A percentile compares a stretch with the other conserved stretches of the same genome.
Conservation (phyloP, 2,797 vertebrate species). For the Cynopterus sphinx region DNA sequence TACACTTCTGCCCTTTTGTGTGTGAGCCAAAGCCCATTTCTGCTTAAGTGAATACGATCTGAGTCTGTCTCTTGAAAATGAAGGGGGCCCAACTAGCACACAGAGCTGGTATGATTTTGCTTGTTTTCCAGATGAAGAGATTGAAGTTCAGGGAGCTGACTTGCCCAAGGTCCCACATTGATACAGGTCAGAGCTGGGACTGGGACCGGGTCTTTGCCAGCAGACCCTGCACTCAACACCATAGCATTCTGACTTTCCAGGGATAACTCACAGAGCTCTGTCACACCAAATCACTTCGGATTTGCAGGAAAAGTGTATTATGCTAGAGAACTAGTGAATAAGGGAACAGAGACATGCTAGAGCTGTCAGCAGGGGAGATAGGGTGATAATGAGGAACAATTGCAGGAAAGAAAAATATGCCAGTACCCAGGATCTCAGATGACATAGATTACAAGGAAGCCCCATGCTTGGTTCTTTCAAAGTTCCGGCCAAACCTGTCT, state of each 20-base stretch:
- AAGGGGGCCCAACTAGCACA: neutral
- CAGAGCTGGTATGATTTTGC: neutral
- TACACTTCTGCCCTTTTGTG: neutral
- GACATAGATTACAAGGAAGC: neutral
- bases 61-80: neutral
- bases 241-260: neutral
- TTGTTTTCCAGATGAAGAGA: neutral
- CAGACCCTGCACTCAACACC: neutral
- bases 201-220: neutral
- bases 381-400: rapidly evolving
- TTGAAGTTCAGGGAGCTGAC: neutral
- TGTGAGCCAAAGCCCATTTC: neutral
- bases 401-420: neutral
- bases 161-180: neutral
- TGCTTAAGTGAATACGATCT: neutral
- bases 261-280: neutral
- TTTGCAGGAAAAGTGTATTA: neutral
- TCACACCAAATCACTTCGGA: neutral
- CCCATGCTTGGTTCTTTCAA: neutral
- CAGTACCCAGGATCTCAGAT: neutral
- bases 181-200: neutral
- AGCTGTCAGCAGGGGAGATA: no score
- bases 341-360: neutral
- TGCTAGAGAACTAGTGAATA: neutral
- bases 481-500: neutral